Conservation (phyloP, 2,113 vertebrate genomes). For the Capreolus pygargus region DNA sequence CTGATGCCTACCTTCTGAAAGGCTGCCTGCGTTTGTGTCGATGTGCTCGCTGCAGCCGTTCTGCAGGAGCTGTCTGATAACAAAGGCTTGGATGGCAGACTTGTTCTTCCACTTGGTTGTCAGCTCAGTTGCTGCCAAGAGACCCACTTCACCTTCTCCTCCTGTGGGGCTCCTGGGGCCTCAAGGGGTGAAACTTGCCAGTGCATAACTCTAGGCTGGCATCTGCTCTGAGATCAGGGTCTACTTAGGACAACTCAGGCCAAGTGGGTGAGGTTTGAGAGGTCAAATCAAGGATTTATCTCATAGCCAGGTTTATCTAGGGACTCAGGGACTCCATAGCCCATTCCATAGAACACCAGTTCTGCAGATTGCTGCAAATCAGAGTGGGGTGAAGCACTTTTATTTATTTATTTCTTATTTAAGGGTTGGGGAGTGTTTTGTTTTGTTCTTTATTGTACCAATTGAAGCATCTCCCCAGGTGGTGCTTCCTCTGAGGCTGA, state of each 20-base stretch:
- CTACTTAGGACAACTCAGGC: conserved; percentile 46
- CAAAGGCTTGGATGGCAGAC: background rate
- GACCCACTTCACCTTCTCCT: background rate
- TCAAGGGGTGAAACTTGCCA: conserved; percentile 23
- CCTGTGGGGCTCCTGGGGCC: background rate
- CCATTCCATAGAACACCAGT: rapidly evolving
- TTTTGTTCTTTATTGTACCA: background rate
- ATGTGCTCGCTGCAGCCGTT: rapidly evolving
- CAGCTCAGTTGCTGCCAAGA: background rate
- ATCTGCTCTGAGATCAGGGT: background rate
- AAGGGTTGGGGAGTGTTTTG: background rate
- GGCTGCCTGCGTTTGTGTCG: background rate
- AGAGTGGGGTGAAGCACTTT: background rate
- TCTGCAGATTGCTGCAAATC: background rate
- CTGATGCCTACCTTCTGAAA: background rate
- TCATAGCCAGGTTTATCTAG: background rate
- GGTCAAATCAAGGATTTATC: conserved; percentile 56
- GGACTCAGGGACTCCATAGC: background rate
- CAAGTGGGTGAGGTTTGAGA: conserved; percentile 20
- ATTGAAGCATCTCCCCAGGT: background rate
- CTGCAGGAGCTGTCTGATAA: background rate
- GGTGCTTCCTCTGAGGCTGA: background rate
- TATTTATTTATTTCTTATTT: background rate
- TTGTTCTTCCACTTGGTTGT: background rate
- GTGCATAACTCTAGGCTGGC: conserved; percentile 15